These are phyloP conservation scores for Corythornis leucogaster DNA, from an alignment of 2,797 vertebrate genomes.

Conservation along the genomic window DNA sequence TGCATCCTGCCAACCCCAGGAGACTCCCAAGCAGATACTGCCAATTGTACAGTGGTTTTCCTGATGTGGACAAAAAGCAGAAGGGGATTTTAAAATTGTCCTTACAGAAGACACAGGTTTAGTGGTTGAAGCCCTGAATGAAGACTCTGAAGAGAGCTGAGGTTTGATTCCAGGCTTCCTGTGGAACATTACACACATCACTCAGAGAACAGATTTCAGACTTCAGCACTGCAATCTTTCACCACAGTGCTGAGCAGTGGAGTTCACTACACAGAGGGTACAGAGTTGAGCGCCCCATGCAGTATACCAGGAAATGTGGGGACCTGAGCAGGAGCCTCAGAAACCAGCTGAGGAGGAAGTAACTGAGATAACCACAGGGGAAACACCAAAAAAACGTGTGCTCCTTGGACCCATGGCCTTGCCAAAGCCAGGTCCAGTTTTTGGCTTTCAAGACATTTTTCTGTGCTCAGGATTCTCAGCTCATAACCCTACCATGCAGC, in stretches of 20 bases:
- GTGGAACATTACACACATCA: neutral
- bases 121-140: neutral
- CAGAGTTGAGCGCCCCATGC: fast-evolving
- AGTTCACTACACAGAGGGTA: fast-evolving
- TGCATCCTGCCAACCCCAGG: neutral
- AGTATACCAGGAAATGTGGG: neutral
- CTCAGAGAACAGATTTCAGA: neutral
- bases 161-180: neutral
- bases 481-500: neutral
- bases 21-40: neutral
- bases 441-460: neutral
- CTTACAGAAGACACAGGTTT: neutral
- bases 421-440: neutral
- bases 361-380: neutral
- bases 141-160: fast-evolving
- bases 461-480: neutral
- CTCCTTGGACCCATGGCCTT: neutral
- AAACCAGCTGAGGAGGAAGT: neutral
- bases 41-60: neutral
- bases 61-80: neutral
- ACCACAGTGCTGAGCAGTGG: neutral
- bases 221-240: neutral
- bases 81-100: neutral
- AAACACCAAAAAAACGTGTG: neutral
- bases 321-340: neutral